Evolutionary conservation across 2,888 invertebrate genomes (phyloP).

Genomic region (Lepeophtheirus nordmannii): DNA sequence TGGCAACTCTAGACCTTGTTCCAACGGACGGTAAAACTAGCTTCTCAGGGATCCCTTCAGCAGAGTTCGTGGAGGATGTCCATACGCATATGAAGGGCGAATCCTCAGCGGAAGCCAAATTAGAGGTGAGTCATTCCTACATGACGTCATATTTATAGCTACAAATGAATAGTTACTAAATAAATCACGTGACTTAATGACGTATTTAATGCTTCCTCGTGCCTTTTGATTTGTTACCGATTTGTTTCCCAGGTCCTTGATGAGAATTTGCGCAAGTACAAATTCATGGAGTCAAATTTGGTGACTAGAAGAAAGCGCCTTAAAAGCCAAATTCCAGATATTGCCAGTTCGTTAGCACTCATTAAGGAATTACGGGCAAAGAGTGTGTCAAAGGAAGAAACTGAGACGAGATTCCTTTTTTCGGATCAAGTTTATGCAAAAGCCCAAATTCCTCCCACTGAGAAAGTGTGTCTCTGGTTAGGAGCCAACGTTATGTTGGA

Average conservation of each 20-base stretch:
- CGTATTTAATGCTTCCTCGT: background rate
- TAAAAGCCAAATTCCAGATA: slow-evolving; percentile 81
- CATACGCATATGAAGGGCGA: slow-evolving; percentile 84
- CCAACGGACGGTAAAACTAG: slow-evolving; percentile 16
- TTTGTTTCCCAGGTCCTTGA: slow-evolving; percentile 69
- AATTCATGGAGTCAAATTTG: slow-evolving; percentile 88
- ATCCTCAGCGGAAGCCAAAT: slow-evolving; percentile 46
- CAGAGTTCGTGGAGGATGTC: slow-evolving; percentile 56
- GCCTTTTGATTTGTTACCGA: slow-evolving; percentile 34
- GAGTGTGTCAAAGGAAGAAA: slow-evolving; percentile 47
- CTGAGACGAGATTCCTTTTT: slow-evolving; percentile 74
- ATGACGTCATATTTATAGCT: background rate
- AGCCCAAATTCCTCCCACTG: slow-evolving; percentile 72
- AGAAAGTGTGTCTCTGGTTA: slow-evolving; percentile 58
- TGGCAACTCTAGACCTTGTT: background rate
- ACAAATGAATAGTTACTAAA: background rate
- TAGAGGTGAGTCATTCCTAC: background rate
- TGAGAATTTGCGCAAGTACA: slow-evolving; percentile 87
- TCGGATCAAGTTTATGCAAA: slow-evolving; percentile 79
- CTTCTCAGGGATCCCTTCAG: slow-evolving; percentile 28
- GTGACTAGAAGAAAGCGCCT: slow-evolving; percentile 65
- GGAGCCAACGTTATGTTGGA: slow-evolving; percentile 90
- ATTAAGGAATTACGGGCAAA: slow-evolving; percentile 70
- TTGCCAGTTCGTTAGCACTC: slow-evolving; percentile 77
- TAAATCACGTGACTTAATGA: background rate